Percentiles rank a stretch among this genome's conserved stretches.
Evolutionary conservation across 2,113 vertebrate species (phyloP).

Genomic region (Leptobrachium ailaonicum): DNA sequence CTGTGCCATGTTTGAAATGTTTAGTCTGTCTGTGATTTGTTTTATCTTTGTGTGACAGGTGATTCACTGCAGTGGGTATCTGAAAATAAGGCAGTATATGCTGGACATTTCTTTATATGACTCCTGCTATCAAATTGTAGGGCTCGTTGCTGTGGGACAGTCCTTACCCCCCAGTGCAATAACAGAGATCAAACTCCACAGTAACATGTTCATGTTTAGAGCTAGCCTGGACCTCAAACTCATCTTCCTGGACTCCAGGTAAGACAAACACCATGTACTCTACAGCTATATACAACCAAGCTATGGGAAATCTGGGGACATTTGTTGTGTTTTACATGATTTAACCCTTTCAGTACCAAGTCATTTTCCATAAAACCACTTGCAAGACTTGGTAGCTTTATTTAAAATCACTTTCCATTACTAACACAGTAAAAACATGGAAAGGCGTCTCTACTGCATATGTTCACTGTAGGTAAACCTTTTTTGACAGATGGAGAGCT

Average conservation of each 20-base stretch:
- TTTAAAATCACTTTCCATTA: too few species aligned
- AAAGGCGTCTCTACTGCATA: too few species aligned
- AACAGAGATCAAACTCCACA: slow-evolving; percentile 92
- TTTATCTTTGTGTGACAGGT: slow-evolving; percentile 69
- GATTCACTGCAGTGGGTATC: slow-evolving; percentile 93
- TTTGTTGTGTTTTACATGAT: too few species aligned
- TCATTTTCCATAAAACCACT: too few species aligned
- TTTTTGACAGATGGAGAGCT: too few species aligned
- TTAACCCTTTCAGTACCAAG: too few species aligned
- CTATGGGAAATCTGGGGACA: too few species aligned
- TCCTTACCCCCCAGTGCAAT: slow-evolving; percentile 89
- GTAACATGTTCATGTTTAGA: slow-evolving; percentile 97
- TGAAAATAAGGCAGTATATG: slow-evolving; percentile 89
- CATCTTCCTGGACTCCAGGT: slow-evolving; percentile 93
- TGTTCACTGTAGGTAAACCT: too few species aligned
- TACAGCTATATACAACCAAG: too few species aligned
- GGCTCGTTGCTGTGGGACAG: slow-evolving; percentile 90
- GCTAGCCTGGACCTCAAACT: slow-evolving; percentile 91
- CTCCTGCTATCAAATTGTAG: slow-evolving; percentile 88
- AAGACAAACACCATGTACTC: slow-evolving; percentile 46
- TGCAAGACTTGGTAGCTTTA: too few species aligned
- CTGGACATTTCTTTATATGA: slow-evolving; percentile 86
- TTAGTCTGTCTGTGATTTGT: slow-evolving; percentile 37
- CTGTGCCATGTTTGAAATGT: slow-evolving; percentile 11
- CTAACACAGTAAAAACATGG: too few species aligned